Evolutionary conservation across 2,888 invertebrate genomes (phyloP).

Genomic region (Zygaena filipendulae): DNA sequence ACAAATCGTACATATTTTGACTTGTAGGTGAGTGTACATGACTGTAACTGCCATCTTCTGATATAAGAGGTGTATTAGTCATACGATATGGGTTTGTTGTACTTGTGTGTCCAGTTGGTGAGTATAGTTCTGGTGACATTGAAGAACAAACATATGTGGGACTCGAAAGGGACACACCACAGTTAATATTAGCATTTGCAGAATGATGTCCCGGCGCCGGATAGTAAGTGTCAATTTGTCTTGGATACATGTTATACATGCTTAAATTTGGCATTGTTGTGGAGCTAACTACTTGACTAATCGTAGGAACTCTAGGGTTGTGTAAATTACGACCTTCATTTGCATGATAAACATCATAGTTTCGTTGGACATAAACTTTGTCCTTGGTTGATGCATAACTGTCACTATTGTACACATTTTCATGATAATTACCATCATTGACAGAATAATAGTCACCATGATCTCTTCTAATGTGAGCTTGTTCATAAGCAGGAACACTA

Average conservation of each 20-base stretch:
- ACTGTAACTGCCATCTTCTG: constrained; percentile 59
- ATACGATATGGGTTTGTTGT: constrained; percentile 59
- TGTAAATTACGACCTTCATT: constrained; percentile 42
- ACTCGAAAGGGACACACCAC: constrained; percentile 37
- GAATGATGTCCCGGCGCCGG: constrained; percentile 34
- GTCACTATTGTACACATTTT: constrained; percentile 45
- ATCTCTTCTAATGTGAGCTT: constrained; percentile 43
- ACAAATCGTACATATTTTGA: constrained; percentile 60
- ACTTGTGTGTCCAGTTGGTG: constrained; percentile 60
- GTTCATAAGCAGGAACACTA: constrained; percentile 39
- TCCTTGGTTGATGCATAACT: constrained; percentile 48
- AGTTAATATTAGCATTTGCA: constrained; percentile 44
- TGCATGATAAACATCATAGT: constrained; percentile 51
- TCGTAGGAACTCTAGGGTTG: constrained; percentile 49
- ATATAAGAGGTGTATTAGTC: constrained; percentile 58
- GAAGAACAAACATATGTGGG: constrained; percentile 57
- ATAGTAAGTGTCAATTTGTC: too few species aligned
- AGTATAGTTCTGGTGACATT: constrained; percentile 57
- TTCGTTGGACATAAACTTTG: constrained; percentile 48
- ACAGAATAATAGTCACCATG: constrained; percentile 35
- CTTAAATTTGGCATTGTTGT: constrained; percentile 63
- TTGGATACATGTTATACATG: constrained; percentile 41
- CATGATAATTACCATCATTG: constrained; percentile 46
- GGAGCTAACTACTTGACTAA: constrained; percentile 58
- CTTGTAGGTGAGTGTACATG: constrained; percentile 52